A percentile compares a stretch with the other conserved stretches of the same genome.
phyloP scores from a whole-genome alignment of 2,888 invertebrate genomes.

The Phlogophora meticulosa region DNA sequence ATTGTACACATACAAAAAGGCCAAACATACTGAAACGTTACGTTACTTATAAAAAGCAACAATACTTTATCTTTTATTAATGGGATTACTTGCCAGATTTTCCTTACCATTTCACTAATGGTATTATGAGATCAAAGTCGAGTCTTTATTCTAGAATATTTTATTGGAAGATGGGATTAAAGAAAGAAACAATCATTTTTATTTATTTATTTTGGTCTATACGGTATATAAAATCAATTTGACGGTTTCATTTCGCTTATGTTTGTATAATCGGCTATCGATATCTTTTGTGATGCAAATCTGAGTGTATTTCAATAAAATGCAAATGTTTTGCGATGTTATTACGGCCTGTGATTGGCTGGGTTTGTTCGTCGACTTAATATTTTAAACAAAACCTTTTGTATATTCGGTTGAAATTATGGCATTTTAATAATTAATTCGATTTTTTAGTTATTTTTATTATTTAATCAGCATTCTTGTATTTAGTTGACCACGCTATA shows the following conservation, averaged over 20 bases:
- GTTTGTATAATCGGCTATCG: conserved; percentile 75
- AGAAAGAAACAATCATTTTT: conserved; percentile 1
- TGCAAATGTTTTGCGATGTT: conserved; percentile 79
- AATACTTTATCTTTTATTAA: conserved; percentile 13
- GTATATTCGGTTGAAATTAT: background rate
- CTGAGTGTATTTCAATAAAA: conserved; percentile 82
- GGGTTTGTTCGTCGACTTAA: conserved; percentile 51
- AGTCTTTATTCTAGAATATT: conserved; percentile 18
- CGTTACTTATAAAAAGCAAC: conserved; percentile 12
- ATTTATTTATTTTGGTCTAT: conserved; percentile 26
- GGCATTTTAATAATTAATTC: conserved; percentile 10
- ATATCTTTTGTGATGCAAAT: conserved; percentile 85
- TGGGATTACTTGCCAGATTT: conserved; percentile 16
- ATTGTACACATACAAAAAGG: too few species aligned
- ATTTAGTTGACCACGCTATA: too few species aligned
- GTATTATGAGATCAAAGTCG: conserved; percentile 20
- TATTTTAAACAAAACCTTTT: conserved; percentile 39
- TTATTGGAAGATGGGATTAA: background rate
- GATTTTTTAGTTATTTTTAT: too few species aligned
- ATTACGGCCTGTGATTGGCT: conserved; percentile 68
- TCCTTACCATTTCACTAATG: conserved; percentile 22
- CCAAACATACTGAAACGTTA: too few species aligned
- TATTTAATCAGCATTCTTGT: too few species aligned
- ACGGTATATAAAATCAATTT: conserved; percentile 43
- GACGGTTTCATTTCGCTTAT: conserved; percentile 67